Evolutionary conservation across 2,888 invertebrate species (phyloP).

Genomic region (Platynereis dumerilii): DNA sequence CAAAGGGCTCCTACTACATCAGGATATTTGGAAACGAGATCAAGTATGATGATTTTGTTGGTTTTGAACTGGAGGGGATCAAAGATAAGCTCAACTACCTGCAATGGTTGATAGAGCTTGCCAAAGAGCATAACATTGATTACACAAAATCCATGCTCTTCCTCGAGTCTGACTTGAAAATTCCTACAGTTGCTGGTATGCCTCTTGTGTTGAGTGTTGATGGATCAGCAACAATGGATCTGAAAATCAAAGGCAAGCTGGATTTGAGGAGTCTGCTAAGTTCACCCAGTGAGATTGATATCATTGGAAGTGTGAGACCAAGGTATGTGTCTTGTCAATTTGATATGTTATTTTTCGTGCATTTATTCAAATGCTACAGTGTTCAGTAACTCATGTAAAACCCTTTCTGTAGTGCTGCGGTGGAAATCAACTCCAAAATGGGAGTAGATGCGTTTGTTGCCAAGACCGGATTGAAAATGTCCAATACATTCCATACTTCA

Average conservation of each 20-base stretch:
- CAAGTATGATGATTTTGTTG: conserved; percentile 62
- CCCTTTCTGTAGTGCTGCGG: conserved; percentile 72
- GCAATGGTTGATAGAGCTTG: conserved; percentile 68
- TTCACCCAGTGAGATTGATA: conserved; percentile 70
- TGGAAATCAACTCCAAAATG: conserved; percentile 86
- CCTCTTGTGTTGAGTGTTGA: conserved; percentile 84
- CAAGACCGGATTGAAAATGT: conserved; percentile 83
- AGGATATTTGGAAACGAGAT: conserved; percentile 89
- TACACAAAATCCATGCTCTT: conserved; percentile 85
- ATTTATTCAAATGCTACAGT: background rate
- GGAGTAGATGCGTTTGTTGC: conserved; percentile 81
- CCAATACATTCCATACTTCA: conserved; percentile 83
- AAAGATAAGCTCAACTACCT: conserved; percentile 62
- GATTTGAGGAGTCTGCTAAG: conserved; percentile 71
- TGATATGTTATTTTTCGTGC: background rate
- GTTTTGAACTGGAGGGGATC: conserved; percentile 32
- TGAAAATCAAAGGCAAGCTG: conserved; percentile 81
- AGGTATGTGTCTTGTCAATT: conserved; percentile 69
- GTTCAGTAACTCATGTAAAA: background rate
- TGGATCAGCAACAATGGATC: conserved; percentile 84
- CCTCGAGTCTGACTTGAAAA: conserved; percentile 84
- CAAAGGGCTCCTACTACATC: conserved; percentile 70
- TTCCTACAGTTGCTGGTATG: conserved; percentile 84
- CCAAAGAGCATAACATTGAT: conserved; percentile 75
- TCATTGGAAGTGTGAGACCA: conserved; percentile 82